Conservation (phyloP, 2,797 vertebrate genomes). For the Cossypha heuglini region DNA sequence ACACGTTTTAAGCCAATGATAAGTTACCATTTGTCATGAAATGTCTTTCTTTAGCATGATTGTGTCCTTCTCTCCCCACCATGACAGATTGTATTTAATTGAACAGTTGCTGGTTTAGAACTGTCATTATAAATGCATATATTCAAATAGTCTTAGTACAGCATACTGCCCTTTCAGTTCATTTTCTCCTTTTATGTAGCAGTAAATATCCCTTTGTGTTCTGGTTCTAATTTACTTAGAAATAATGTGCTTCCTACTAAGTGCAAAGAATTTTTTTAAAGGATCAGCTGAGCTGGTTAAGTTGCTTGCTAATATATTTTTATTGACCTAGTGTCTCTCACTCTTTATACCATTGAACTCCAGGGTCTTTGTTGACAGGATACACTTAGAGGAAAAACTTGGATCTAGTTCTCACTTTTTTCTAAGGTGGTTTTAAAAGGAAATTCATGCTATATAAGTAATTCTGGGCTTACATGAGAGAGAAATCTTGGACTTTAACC, state of each 20-base stretch:
- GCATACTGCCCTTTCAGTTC: conserved; percentile 28
- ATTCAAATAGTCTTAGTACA: conserved; percentile 45
- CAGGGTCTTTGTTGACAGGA: not conserved
- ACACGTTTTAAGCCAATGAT: not conserved
- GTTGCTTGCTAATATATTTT: not conserved
- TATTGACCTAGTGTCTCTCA: not conserved
- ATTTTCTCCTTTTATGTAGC: conserved; percentile 40
- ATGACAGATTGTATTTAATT: conserved; percentile 74
- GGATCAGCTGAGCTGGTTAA: not conserved
- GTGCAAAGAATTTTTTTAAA: not conserved
- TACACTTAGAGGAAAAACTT: not conserved
- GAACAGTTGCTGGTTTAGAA: conserved; percentile 69
- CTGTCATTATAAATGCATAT: conserved; percentile 60
- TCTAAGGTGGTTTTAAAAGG: not conserved
- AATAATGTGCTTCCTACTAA: conserved; percentile 31
- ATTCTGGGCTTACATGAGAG: not conserved
- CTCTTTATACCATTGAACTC: not conserved
- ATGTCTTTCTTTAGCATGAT: conserved; percentile 13
- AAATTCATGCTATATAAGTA: not conserved
- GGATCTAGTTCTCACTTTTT: not conserved
- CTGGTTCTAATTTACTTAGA: conserved; percentile 51
- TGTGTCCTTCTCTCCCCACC: conserved; percentile 2
- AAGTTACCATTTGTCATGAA: conserved; percentile 33
- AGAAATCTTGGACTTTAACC: not conserved
- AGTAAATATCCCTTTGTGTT: conserved; percentile 50